phyloP scores from a whole-genome alignment of 2,797 vertebrate species.

The Balearica regulorum region DNA sequence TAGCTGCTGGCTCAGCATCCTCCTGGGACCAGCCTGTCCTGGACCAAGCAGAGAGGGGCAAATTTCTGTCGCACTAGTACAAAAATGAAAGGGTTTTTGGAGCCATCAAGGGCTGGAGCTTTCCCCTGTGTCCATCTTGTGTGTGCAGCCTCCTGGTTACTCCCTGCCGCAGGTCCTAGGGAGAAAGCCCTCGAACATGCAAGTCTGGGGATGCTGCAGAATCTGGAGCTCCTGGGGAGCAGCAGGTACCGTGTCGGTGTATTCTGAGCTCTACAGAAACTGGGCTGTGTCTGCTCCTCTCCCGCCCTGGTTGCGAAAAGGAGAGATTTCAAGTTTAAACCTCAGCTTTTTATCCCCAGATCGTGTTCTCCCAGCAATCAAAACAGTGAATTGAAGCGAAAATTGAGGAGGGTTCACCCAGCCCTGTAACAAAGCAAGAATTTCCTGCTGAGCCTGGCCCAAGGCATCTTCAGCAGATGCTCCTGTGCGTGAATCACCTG shows the following conservation, averaged over 20 bases:
- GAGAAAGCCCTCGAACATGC: rapidly evolving
- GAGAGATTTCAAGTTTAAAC: background rate
- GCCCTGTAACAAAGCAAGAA: background rate
- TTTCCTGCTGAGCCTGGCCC: background rate
- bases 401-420: background rate
- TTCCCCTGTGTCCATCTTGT: background rate
- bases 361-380: background rate
- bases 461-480: background rate
- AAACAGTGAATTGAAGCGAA: background rate
- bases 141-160: background rate
- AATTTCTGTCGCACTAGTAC: background rate
- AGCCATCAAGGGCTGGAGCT: rapidly evolving
- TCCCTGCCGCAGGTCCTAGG: background rate
- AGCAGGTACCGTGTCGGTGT: rapidly evolving
- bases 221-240: background rate
- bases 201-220: background rate
- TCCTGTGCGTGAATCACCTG: background rate
- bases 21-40: background rate
- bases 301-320: background rate
- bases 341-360: background rate
- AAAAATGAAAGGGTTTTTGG: background rate
- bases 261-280: rapidly evolving
- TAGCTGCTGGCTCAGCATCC: background rate
- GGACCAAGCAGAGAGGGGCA: too few species aligned
- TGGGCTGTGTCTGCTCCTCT: background rate